Percentiles rank a stretch among this genome's conserved stretches.
These are phyloP conservation scores for Collichthys lucidus DNA, from an alignment of 2,113 vertebrate species.

Conservation along the genomic window DNA sequence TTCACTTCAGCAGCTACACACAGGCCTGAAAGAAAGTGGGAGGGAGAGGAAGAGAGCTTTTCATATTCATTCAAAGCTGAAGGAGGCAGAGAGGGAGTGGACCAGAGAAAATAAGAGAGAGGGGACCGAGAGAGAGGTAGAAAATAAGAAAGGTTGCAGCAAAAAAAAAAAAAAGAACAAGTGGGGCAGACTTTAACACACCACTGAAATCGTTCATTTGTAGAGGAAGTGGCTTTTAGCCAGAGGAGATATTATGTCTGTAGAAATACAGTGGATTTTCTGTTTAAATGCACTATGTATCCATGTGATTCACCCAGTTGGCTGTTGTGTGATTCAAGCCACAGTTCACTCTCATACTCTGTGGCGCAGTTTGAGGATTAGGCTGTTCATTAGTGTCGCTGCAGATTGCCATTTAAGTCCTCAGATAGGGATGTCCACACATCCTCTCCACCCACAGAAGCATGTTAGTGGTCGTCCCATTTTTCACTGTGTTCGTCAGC, in stretches of 20 bases:
- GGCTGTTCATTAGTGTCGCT: slow-evolving; percentile 15
- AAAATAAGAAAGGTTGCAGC: not conserved
- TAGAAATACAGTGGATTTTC: slow-evolving; percentile 16
- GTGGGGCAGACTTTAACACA: slow-evolving; percentile 19
- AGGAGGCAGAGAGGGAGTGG: not conserved
- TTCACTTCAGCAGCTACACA: slow-evolving; percentile 43
- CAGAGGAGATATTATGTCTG: slow-evolving; percentile 52
- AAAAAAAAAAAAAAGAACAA: not conserved
- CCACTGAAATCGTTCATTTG: slow-evolving; percentile 53
- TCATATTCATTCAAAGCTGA: slow-evolving; percentile 8
- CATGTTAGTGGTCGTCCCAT: not conserved
- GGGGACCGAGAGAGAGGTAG: not conserved
- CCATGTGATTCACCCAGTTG: slow-evolving; percentile 2
- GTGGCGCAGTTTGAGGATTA: slow-evolving; percentile 11
- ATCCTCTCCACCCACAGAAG: not conserved
- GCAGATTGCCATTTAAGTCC: not conserved
- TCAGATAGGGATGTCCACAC: not conserved
- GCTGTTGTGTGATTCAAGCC: slow-evolving; percentile 7
- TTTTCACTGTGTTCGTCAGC: not conserved
- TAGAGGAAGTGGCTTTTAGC: slow-evolving; percentile 27
- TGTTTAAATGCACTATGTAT: slow-evolving; percentile 28
- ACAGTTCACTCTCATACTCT: not conserved
- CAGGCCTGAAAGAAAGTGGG: slow-evolving; percentile 24
- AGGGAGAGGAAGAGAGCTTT: slow-evolving; percentile 5
- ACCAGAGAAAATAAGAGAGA: slow-evolving; percentile 8